Percentiles rank a stretch among this genome's conserved stretches.
Conservation (phyloP, 2,797 vertebrate genomes). For the Mergus octosetaceus region DNA sequence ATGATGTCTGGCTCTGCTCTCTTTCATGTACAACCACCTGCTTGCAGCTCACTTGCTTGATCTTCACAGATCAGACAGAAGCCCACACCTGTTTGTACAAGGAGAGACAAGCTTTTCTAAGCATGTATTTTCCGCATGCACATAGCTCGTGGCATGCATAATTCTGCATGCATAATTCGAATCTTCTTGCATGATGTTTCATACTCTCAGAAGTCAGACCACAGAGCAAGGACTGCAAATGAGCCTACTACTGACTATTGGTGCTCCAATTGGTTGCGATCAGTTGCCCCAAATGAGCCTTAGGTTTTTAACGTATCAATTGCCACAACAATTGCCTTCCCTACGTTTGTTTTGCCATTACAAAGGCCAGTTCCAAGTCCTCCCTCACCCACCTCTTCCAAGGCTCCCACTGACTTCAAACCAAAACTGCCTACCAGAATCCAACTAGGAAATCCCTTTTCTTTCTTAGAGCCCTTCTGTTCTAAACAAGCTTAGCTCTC, state of each 20-base stretch:
- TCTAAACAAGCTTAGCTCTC: not conserved
- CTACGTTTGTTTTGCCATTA: not conserved
- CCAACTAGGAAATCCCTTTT: not conserved
- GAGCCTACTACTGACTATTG: not conserved
- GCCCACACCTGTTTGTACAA: not conserved
- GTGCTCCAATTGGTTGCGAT: not conserved
- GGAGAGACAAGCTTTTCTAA: not conserved
- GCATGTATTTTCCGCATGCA: not conserved
- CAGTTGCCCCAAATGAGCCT: not conserved
- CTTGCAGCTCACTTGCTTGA: not conserved
- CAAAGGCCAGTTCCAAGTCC: not conserved
- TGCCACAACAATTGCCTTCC: not conserved
- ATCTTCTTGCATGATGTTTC: not conserved
- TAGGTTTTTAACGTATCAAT: not conserved
- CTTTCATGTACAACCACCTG: not conserved
- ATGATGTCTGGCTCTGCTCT: not conserved
- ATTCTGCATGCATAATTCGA: not conserved
- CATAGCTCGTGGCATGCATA: not conserved
- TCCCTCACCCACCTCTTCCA: not conserved
- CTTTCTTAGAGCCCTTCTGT: not conserved
- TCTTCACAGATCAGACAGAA: not conserved
- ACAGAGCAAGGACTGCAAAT: not conserved
- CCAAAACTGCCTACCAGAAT: not conserved
- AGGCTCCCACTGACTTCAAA: not conserved
- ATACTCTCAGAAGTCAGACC: not conserved